A percentile compares a stretch with the other conserved stretches of the same genome.
Conservation (phyloP, 2,888 invertebrate species). For the Ophion obscuratus region DNA sequence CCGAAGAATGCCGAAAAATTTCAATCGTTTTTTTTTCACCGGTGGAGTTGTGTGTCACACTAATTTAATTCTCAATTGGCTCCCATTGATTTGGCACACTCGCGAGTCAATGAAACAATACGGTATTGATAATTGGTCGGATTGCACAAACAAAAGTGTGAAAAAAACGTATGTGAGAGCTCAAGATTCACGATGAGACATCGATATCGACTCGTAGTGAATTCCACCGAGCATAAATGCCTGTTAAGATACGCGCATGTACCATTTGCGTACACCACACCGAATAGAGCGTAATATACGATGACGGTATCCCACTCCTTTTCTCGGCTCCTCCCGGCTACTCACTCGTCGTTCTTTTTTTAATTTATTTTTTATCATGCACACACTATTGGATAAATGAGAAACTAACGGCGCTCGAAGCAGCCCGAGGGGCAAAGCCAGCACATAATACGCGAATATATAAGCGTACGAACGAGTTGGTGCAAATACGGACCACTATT, state of each 20-base stretch:
- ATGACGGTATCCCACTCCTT: slow-evolving; percentile 1
- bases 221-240: slow-evolving; percentile 9
- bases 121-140: not conserved
- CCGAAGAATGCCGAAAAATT: not conserved
- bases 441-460: slow-evolving; percentile 38
- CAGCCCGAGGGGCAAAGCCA: slow-evolving; percentile 37
- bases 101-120: not conserved
- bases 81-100: not conserved
- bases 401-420: slow-evolving; percentile 64
- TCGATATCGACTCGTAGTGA: not conserved
- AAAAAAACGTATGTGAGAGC: not conserved
- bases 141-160: not conserved
- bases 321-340: slow-evolving; percentile 27
- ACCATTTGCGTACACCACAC: slow-evolving; percentile 34
- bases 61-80: not conserved
- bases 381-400: slow-evolving; percentile 4
- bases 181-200: not conserved
- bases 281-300: slow-evolving; percentile 33
- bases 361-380: slow-evolving; percentile 1
- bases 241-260: slow-evolving; percentile 14
- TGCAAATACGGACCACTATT: slow-evolving; percentile 13
- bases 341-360: slow-evolving; percentile 26
- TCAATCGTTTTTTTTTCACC: not conserved
- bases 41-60: not conserved
- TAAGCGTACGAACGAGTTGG: slow-evolving; percentile 20